Base-by-base conservation (phyloP, 2,888 invertebrate species). In the Chorisops tibialis region DNA sequence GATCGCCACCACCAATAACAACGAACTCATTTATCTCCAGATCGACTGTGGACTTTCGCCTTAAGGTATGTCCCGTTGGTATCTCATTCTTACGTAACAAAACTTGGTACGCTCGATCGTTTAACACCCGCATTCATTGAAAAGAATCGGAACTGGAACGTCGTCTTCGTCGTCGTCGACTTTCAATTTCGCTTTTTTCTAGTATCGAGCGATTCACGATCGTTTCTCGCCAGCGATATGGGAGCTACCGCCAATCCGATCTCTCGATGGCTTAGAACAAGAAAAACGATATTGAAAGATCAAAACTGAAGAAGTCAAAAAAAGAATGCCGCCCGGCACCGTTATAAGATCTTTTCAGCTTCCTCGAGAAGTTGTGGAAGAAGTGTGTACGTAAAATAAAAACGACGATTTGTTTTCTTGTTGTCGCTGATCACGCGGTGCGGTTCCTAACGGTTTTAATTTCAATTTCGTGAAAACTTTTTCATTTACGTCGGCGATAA, bases 391-490 rank as follows among this genome's bases (percentile, higher is more conserved):
- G 11, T 45, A 16, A 19, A 45, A 45, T 22, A 12, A 21, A 16
- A 50, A 16, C 30, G 18, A 35, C 30, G 16, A 50, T 35, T 35
- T 50, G 30, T 18, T 50, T 14, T 24, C 12, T 12, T 18, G 50
- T 35, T 37, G 35, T 50, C 50, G 30, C 50, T 18, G 30, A 30
- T 30, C 30, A n/a, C n/a, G 30, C 30, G 30, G 50, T 37, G 35
- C 37, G 37, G 50, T 37, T 37, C 37, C 12, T 35, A 50, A 50
- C 50, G 50, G 50, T 37, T 50, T 37, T 50, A 9, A 50, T 50
- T 50, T 50, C 50, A 37, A 18, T 50, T 50, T 50, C 50, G 35
- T 37, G 37, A 50, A 50, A 21, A 50, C 37, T 11, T 19, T 37
- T 50, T 37, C 11, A 37, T 50, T 50, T 37, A 22, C 12, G n/a